Conservation (phyloP, 2,113 vertebrate genomes). For the Xyrauchen texanus region DNA sequence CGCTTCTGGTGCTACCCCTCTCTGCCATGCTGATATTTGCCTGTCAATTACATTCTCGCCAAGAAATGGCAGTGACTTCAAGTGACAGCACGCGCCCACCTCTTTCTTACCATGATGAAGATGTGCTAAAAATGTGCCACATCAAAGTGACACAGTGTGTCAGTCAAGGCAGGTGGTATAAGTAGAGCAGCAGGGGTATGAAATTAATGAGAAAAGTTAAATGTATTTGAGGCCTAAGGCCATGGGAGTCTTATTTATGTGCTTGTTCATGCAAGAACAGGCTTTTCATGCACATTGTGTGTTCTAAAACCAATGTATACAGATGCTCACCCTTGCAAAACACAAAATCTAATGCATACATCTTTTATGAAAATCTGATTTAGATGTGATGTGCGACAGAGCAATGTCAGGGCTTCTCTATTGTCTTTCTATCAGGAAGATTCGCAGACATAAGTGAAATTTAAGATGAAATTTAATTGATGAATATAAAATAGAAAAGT, state of each 20-base stretch:
- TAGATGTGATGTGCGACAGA: conserved; percentile 30
- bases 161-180: neutral
- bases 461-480: too few relatives aligned
- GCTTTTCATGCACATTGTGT: neutral
- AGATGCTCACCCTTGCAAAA: neutral
- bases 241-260: conserved; percentile 8
- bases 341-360: too few relatives aligned
- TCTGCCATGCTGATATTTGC: conserved; percentile 19
- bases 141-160: conserved; percentile 38
- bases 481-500: too few relatives aligned
- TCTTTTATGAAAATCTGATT: conserved; percentile 18
- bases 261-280: neutral
- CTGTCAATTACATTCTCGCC: conserved; percentile 42
- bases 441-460: too few relatives aligned
- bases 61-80: conserved; percentile 31
- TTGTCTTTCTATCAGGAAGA: too few relatives aligned
- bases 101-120: conserved; percentile 13
- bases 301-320: neutral
- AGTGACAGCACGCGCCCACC: conserved; percentile 31
- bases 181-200: neutral
- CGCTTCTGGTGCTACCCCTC: conserved; percentile 19
- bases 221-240: neutral
- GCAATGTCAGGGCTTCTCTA: neutral
- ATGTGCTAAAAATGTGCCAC: conserved; percentile 20
- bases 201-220: conserved; percentile 11